Evolutionary conservation across 2,797 vertebrate species (phyloP), one percentile per base, ranked within the genome.

Genomic region (Eospalax fontanierii): DNA sequence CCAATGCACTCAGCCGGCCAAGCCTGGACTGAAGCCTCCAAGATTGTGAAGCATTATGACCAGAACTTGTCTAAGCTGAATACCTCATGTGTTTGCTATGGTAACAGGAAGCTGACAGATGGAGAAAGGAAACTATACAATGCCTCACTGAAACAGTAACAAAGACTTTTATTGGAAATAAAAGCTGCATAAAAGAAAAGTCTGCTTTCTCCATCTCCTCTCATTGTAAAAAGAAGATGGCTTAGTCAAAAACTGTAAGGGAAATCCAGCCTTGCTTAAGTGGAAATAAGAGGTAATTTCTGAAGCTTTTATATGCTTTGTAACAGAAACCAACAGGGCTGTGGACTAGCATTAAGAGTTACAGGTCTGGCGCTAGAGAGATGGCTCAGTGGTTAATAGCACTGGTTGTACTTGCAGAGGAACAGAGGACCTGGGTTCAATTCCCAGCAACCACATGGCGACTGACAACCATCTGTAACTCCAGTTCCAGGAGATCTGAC

Each of bases 141-240:
- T 87, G 43, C 35, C 30, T 21, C 68, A 16, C 30, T 76, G 1
- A 4, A 19, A 54, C 57, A 35, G 50, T 12, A 57, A 79, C 14
- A 4, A 19, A 35, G 3, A n/a, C 61, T 30, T 4, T 3, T 5
- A 21, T 1, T 33, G 8, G 7, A 76, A 87, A 73, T 46, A 84
- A n/a, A 28, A 76, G 73, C 73, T 0, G 0, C 0, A 11, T 30
- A n/a, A 59, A 54, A 70, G 15, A 3, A 54, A 61, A 22, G 21
- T 19, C 22, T 28, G 30, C 38, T 86, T 8, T 33, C 43, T 15
- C 73, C 18, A 28, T 1, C 65, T 46, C 50, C 73, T 43, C 73
- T 40, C 15, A 1, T 9, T 19, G 18, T 46, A 66, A 4, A 59
- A 22, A 89, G 66, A 61, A 15, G 26, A 59, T 0, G 0, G 24